phyloP scores from a whole-genome alignment of 2,797 vertebrate genomes.

The Sebastes flavidus region DNA sequence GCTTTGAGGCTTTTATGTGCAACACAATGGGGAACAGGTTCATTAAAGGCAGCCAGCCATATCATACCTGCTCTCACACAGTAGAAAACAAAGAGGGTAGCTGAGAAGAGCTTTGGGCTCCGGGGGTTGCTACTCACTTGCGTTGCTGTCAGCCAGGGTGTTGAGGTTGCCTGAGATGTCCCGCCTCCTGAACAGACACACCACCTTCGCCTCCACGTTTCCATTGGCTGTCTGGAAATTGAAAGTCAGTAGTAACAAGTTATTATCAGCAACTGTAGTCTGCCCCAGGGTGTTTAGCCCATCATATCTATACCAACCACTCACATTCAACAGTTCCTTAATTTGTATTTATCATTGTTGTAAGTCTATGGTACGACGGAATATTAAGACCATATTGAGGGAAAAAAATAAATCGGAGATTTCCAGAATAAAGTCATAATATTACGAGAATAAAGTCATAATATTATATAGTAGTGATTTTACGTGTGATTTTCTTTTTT shows the following conservation, averaged over 20 bases:
- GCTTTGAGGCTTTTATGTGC: slow-evolving; percentile 25
- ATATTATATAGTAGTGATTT: too few relatives aligned
- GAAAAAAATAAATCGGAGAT: too few relatives aligned
- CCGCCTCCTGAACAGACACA: slow-evolving; percentile 92
- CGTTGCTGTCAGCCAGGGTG: slow-evolving; percentile 94
- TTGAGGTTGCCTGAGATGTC: slow-evolving; percentile 97
- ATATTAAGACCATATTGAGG: too few relatives aligned
- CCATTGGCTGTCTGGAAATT: slow-evolving; percentile 91
- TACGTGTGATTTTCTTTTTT: too few relatives aligned
- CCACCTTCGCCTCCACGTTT: slow-evolving; percentile 95
- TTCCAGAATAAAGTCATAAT: too few relatives aligned
- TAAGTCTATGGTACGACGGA: too few relatives aligned
- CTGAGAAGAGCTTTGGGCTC: background rate
- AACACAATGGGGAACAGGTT: slow-evolving; percentile 29
- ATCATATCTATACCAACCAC: background rate
- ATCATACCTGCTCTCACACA: slow-evolving; percentile 13
- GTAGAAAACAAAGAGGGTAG: background rate
- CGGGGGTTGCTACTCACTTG: slow-evolving; percentile 85
- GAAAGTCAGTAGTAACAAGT: slow-evolving; percentile 17
- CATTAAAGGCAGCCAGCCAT: slow-evolving; percentile 19
- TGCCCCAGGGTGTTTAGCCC: background rate
- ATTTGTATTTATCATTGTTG: too few relatives aligned
- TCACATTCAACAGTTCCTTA: background rate
- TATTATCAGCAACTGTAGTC: background rate
- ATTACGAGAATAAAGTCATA: too few relatives aligned